These are phyloP conservation scores for Trachops cirrhosus DNA, from an alignment of 2,797 vertebrate genomes.

Conservation along the genomic window DNA sequence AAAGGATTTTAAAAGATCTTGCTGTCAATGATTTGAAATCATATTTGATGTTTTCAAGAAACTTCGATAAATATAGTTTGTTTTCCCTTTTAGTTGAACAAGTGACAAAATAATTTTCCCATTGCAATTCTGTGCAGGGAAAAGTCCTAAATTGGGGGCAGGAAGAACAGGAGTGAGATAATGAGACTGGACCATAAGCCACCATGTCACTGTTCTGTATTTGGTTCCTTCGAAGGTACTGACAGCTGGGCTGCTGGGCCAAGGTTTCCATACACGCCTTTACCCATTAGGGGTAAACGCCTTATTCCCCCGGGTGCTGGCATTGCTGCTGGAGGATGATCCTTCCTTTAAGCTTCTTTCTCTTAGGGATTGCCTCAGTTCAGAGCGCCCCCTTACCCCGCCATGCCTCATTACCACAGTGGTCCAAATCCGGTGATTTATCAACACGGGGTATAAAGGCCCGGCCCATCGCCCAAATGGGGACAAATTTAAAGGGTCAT, in stretches of 20 bases:
- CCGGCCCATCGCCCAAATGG: background rate
- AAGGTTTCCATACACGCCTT: background rate
- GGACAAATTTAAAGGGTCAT: background rate
- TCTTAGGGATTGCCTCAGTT: background rate
- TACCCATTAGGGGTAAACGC: background rate
- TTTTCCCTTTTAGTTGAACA: background rate
- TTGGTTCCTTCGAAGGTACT: too few relatives aligned
- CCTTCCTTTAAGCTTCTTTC: background rate
- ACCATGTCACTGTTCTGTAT: background rate
- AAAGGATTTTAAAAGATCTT: background rate
- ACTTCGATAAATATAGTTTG: background rate
- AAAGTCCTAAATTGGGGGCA: background rate
- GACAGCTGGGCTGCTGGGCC: background rate
- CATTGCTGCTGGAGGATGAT: background rate
- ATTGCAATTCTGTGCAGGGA: background rate
- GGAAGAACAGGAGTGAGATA: background rate
- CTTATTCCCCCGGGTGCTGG: background rate
- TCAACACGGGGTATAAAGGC: background rate
- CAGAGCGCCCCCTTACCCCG: background rate
- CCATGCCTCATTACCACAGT: fast-evolving
- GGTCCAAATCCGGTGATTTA: too few relatives aligned
- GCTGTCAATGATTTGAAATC: background rate
- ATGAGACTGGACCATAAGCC: background rate
- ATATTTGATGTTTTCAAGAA: background rate
- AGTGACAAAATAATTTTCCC: background rate